Conservation (phyloP, 2,113 vertebrate genomes). For the Bos taurus region ARS-UCD2.0 NC_037335.1:108398501-108399000, state of each 20-base stretch:
- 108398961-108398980: background rate
- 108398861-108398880: background rate
- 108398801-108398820: background rate
- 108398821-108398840: background rate
- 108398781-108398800: background rate
- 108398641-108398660: background rate
- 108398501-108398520: background rate
- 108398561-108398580: background rate
- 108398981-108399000: background rate
- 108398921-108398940: background rate
- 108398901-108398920: background rate
- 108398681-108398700: fast-evolving
- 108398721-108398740: background rate
- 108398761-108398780: background rate
- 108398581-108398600: conserved; percentile 52
- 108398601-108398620: conserved; percentile 50
- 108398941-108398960: background rate
- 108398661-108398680: background rate
- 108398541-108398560: background rate
- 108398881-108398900: background rate
- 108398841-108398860: background rate
- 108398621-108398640: fast-evolving
- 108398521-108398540: background rate
- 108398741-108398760: background rate
- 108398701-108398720: background rate